Conservation (phyloP, 2,888 invertebrate genomes). For the Petrophora chlorosata region DNA sequence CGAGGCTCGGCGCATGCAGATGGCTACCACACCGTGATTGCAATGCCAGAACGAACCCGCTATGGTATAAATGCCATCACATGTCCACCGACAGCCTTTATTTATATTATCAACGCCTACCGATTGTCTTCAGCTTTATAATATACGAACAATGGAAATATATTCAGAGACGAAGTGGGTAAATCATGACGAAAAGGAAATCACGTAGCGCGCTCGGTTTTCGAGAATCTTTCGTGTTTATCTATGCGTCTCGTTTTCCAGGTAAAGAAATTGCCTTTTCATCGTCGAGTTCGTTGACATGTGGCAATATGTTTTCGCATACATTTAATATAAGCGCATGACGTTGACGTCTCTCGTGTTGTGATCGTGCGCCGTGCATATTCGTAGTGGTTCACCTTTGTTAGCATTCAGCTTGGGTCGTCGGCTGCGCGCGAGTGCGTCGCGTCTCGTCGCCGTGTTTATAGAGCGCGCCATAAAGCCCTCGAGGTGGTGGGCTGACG, state of each 20-base stretch:
- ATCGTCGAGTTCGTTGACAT: conserved; percentile 44
- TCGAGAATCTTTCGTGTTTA: conserved; percentile 58
- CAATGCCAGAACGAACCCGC: conserved; percentile 72
- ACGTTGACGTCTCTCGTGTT: conserved; percentile 22
- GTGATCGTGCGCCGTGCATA: conserved; percentile 22
- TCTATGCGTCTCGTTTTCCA: conserved; percentile 51
- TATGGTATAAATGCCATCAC: conserved; percentile 81
- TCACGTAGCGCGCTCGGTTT: conserved; percentile 64
- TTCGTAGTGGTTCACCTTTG: conserved; percentile 43
- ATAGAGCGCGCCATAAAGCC: conserved; percentile 63
- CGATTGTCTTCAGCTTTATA: conserved; percentile 68
- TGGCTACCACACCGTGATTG: conserved; percentile 67
- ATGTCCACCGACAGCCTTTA: conserved; percentile 60
- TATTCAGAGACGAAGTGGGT: conserved; percentile 55
- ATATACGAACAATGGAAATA: conserved; percentile 72
- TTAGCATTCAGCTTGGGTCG: conserved; percentile 34
- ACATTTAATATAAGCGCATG: conserved; percentile 18
- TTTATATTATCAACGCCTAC: conserved; percentile 73
- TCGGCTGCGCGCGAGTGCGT: conserved; percentile 31
- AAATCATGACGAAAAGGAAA: conserved; percentile 69
- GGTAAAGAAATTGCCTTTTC: conserved; percentile 40
- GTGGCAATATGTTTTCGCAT: conserved; percentile 27
- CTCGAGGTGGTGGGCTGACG: conserved; percentile 57
- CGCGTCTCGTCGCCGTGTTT: conserved; percentile 55
- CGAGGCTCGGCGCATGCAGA: conserved; percentile 71